A percentile compares a stretch with the other conserved stretches of the same genome.
Conservation (phyloP, 2,113 vertebrate species). For the rabbit (Oryctolagus cuniculus) region DNA sequence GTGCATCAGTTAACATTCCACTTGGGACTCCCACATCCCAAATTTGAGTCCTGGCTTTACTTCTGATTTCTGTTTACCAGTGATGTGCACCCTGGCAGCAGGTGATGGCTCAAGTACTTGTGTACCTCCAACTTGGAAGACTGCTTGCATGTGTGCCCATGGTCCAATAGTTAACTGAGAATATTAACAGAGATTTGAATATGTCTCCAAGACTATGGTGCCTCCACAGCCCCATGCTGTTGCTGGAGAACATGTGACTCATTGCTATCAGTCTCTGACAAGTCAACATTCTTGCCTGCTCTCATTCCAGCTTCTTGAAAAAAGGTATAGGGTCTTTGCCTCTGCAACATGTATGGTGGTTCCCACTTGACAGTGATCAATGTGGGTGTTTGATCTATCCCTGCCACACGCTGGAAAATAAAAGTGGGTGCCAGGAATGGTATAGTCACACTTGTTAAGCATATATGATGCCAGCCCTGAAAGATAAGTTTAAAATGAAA, state of each 20-base stretch:
- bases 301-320: neutral
- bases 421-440: slow-evolving; percentile 81
- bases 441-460: slow-evolving; percentile 87
- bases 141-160: too few relatives aligned
- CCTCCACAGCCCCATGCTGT: neutral
- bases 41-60: too few relatives aligned
- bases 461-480: slow-evolving; percentile 79
- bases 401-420: slow-evolving; percentile 82
- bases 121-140: too few relatives aligned
- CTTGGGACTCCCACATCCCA: too few relatives aligned
- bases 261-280: neutral
- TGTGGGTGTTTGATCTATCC: slow-evolving; percentile 65
- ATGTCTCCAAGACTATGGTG: neutral
- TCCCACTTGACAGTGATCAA: slow-evolving; percentile 35
- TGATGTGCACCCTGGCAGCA: too few relatives aligned
- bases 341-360: neutral
- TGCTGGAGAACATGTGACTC: neutral
- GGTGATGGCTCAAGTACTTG: too few relatives aligned
- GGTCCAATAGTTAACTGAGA: neutral
- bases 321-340: neutral
- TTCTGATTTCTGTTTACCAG: too few relatives aligned
- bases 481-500: slow-evolving; percentile 80
- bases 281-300: neutral
- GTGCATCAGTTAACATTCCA: too few relatives aligned
- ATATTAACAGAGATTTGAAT: neutral